Conservation (phyloP, 2,888 invertebrate species). For the Drosophila atripex region DNA sequence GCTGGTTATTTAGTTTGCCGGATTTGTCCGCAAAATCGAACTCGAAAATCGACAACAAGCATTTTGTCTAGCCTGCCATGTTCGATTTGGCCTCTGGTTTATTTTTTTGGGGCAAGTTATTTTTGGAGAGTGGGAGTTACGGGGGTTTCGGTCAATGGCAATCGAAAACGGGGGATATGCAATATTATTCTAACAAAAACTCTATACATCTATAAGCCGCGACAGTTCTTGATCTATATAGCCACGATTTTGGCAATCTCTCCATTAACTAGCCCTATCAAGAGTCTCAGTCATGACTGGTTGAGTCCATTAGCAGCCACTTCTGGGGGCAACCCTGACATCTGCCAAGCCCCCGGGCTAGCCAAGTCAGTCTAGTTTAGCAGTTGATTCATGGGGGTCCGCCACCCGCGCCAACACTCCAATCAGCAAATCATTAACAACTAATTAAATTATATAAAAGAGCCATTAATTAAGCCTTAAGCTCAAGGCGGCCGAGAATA, state of each 20-base stretch:
- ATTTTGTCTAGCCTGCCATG: constrained; percentile 72
- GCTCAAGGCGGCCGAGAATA: constrained; percentile 37
- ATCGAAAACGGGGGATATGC: constrained; percentile 4
- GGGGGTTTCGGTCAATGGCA: constrained; percentile 27
- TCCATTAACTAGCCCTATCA: constrained; percentile 56
- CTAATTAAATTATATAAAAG: constrained; percentile 78
- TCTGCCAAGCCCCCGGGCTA: constrained; percentile 71
- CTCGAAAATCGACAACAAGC: constrained; percentile 66
- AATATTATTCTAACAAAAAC: neutral
- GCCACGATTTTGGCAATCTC: constrained; percentile 3
- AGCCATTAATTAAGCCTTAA: constrained; percentile 70
- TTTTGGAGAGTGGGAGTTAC: constrained; percentile 10
- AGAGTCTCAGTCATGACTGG: constrained; percentile 47
- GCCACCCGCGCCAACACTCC: constrained; percentile 48
- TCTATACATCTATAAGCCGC: too few relatives aligned
- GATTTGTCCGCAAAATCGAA: constrained; percentile 35
- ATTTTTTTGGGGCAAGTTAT: constrained; percentile 29
- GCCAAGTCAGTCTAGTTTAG: constrained; percentile 47
- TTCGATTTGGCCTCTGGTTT: constrained; percentile 64
- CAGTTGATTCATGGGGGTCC: constrained; percentile 65
- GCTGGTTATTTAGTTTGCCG: constrained; percentile 26
- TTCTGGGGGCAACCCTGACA: constrained; percentile 70
- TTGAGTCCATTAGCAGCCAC: constrained; percentile 61
- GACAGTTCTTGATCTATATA: neutral
- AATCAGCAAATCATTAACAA: constrained; percentile 77